Base-by-base conservation (phyloP, 2,888 invertebrate species). In the Cephalotes varians region DNA sequence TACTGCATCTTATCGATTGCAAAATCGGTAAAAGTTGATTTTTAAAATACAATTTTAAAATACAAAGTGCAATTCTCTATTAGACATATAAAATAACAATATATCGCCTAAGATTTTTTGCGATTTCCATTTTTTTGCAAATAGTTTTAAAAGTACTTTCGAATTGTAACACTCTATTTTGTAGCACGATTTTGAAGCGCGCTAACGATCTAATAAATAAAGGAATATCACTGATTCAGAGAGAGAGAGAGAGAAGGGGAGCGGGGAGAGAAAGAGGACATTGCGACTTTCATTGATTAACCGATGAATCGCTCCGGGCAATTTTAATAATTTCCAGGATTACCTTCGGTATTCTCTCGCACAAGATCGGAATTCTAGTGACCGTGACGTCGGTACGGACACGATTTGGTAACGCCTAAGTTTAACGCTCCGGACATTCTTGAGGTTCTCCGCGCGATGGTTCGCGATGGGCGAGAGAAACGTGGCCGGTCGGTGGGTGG, bases 351-450 rank as follows among this genome's bases (percentile, higher is more conserved):
- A 47, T 28, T 69, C 69, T 44, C 34, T 56, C 56, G 10, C 51
- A 31, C 28, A 58, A 54, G 25, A 58, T 2, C 58, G 69, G 56
- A 81, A 84, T 82, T 83, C 58, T 80, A 81, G 76, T 81, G 82
- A 67, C 47, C 58, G 86, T 81, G 88, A 85, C 84, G 81, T 54
- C 76, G 76, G 54, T 73, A 83, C 71, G 60, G 79, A 72, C 84
- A 83, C 67, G 82, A 83, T 88, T 87, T 65, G 73, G 88, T 87
- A 87, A 88, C 87, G 85, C 87, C 89, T 82, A 88, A 87, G 89
- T 88, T 89, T 88, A 85, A 82, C 87, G 79, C 82, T 64, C 85
- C 81, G 77, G 73, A 56, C 89, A 86, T 89, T 87, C 84, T 80
- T 72, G 40, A 60, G 76, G 56, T 88, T 86, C 65, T 18, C 49